Conservation (phyloP, 2,797 vertebrate species). For the Peromyscus eremicus region DNA sequence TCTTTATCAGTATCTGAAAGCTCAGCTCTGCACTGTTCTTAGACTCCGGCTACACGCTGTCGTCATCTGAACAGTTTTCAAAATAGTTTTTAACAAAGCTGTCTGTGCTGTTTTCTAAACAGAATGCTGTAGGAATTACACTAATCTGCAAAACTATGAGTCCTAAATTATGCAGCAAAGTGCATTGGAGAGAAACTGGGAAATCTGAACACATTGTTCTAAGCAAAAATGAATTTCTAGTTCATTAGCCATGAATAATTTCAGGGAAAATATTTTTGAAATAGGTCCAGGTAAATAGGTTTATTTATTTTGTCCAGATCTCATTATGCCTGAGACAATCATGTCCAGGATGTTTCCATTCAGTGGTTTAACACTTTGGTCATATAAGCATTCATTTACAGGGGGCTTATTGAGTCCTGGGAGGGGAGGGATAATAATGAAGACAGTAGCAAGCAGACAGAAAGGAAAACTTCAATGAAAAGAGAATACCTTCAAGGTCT, state of each 20-base stretch:
- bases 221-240: constrained; percentile 21
- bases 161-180: not conserved
- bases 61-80: not conserved
- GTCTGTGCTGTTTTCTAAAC: not conserved
- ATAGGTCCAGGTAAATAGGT: not conserved
- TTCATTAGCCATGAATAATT: not conserved
- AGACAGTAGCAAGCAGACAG: not conserved
- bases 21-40: not conserved
- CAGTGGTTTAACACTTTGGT: not conserved
- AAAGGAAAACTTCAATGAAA: not conserved
- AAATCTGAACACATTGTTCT: not conserved
- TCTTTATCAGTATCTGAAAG: not conserved
- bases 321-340: not conserved
- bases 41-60: not conserved
- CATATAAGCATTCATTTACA: not conserved
- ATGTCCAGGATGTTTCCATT: not conserved
- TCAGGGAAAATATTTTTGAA: not conserved
- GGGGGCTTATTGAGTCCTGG: not conserved
- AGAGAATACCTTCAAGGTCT: not conserved
- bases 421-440: not conserved
- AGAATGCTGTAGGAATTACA: not conserved
- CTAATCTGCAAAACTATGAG: not conserved
- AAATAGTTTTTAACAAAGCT: constrained; percentile 19
- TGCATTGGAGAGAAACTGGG: not conserved
- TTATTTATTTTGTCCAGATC: constrained; percentile 17